Base-by-base conservation (phyloP, 2,113 vertebrate genomes). In the Sprattus sprattus region DNA sequence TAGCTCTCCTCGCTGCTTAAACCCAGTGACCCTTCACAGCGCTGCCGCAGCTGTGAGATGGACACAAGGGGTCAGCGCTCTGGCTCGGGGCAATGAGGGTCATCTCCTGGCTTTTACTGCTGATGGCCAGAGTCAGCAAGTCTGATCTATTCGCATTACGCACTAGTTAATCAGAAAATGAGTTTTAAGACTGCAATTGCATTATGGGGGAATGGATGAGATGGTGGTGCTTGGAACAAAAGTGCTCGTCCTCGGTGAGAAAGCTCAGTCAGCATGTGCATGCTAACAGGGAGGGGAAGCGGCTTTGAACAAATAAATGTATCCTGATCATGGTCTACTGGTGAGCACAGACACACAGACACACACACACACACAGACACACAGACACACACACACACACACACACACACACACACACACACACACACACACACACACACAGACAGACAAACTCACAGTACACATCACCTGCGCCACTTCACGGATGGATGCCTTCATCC, bases 401-500 rank as follows among this genome's bases (percentile, higher is more conserved):
- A 47, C 46, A 47, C 46, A 47, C 46, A 47, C 46, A 47, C 46
- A 47, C 46, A 47, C 1, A 47, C 46, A 47, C 46, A 47, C 46
- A 47, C 1, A 47, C 46, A 47, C 46, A 47, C 1, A 47, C 46
- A 47, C 46, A 47, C 46, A 47, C 1, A 47, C 18, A 6, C 71
- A 80, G 20, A 80, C 71, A 78, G 22, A 80, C 75, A 39, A 28
- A 80, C 25, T 32, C 81, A 47, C 46, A 39, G 1, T 39, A 39
- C 39, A 60, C 20, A 60, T 60, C 54, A 60, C 54, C 64, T 67
- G 64, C 64, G 64, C 64, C 64, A 67, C 64, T 9, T 28, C 9
- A 67, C 20, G n/a, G 64, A 25, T 67, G 64, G 11, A 28, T 67
- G n/a, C n/a, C 64, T n/a, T 28, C 60, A 52, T 85, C 85, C 80